Evolutionary conservation across 2,113 vertebrate species (phyloP).

Genomic region (Cyanoliseus patagonus): DNA sequence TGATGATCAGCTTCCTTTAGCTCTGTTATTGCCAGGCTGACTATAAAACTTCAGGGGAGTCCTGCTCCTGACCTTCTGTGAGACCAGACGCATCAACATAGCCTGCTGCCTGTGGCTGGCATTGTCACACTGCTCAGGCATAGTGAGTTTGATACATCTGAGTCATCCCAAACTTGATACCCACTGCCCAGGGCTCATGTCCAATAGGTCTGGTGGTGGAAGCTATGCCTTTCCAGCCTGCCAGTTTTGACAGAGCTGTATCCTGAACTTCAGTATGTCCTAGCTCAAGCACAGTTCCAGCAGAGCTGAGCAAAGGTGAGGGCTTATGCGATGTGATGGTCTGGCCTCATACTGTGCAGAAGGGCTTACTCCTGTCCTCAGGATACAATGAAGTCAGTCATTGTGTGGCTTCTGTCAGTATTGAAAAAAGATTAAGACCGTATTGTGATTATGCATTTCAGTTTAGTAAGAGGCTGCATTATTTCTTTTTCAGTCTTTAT

Average conservation of each 20-base stretch:
- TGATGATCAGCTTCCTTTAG: neutral
- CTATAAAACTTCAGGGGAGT: neutral
- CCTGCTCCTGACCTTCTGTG: neutral
- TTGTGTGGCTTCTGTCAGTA: neutral
- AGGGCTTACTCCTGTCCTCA: neutral
- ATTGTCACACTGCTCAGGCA: neutral
- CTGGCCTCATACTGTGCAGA: neutral
- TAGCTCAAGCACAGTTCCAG: neutral
- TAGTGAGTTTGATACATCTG: neutral
- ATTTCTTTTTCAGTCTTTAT: neutral
- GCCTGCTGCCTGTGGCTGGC: neutral
- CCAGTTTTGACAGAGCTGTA: neutral
- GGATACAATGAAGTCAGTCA: neutral
- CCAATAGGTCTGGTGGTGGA: neutral
- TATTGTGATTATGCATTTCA: neutral
- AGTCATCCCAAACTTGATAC: neutral
- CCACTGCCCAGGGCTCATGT: neutral
- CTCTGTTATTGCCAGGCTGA: neutral
- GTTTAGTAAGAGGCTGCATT: neutral
- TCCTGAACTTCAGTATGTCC: neutral
- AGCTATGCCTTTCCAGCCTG: neutral
- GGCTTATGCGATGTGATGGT: rapidly evolving
- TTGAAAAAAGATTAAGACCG: rapidly evolving
- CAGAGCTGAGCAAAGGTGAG: neutral
- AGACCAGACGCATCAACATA: rapidly evolving